These are phyloP conservation scores for Myiozetetes cayanensis DNA, from an alignment of 2,113 vertebrate species.

Conservation along the genomic window DNA sequence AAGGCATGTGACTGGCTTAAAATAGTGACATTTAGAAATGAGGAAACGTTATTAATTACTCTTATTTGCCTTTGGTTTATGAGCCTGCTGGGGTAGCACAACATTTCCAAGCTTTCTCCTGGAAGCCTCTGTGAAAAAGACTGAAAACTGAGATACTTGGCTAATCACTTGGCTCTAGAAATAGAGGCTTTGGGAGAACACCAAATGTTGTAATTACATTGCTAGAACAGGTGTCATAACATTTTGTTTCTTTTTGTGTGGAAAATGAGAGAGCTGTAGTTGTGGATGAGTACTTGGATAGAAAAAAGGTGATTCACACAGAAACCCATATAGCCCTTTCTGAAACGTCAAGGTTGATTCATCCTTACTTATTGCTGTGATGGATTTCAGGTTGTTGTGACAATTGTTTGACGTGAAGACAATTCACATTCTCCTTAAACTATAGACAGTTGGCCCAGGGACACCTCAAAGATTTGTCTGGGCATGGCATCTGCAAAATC, in stretches of 20 bases:
- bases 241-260: constrained; percentile 38
- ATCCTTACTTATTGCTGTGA: background rate
- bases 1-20: background rate
- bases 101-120: constrained; percentile 6
- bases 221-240: constrained; percentile 45
- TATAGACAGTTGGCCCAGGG: background rate
- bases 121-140: background rate
- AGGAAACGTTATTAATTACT: background rate
- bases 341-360: background rate
- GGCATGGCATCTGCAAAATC: background rate
- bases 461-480: background rate
- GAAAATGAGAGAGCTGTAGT: constrained; percentile 12
- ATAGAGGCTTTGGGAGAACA: constrained; percentile 19
- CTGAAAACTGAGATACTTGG: constrained; percentile 42
- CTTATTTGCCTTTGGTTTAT: background rate
- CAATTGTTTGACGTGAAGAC: background rate
- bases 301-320: constrained; percentile 28
- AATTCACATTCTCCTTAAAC: background rate
- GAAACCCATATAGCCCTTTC: background rate
- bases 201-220: constrained; percentile 52
- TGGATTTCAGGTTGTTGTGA: constrained; percentile 22
- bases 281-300: constrained; percentile 29
- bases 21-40: background rate
- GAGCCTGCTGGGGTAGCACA: background rate
- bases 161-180: constrained; percentile 48